Evolutionary conservation across 1,140 invertebrate species (phyloP).

Genomic region (Caenorhabditis inopinata): DNA sequence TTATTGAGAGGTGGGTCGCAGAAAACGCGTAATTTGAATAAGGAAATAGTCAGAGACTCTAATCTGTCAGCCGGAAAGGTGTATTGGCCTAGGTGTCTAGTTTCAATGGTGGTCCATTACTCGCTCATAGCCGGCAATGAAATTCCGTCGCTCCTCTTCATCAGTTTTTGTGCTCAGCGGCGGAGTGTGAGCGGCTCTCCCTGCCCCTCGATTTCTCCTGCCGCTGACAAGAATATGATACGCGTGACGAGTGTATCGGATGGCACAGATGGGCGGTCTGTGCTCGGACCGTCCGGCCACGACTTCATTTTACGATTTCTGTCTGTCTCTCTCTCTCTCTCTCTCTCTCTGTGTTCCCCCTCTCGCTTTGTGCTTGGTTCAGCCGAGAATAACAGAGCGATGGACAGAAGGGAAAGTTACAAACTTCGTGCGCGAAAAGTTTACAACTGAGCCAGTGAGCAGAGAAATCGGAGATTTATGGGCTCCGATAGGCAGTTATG

Average conservation of each 20-base stretch:
- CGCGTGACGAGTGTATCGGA: conserved; percentile 17
- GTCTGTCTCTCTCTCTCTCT: too few species aligned
- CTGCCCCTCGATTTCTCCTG: too few species aligned
- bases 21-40: too few species aligned
- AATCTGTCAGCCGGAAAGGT: neutral
- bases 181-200: neutral
- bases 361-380: too few species aligned
- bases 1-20: too few species aligned
- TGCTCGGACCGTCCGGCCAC: neutral
- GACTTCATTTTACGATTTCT: too few species aligned
- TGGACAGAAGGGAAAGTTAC: neutral
- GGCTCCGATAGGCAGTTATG: too few species aligned
- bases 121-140: neutral
- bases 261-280: neutral
- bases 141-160: too few species aligned
- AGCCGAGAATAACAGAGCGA: too few species aligned
- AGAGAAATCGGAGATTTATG: neutral
- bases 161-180: neutral
- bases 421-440: neutral
- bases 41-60: too few species aligned
- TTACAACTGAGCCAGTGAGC: neutral
- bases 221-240: conserved; percentile 17
- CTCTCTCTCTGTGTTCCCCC: too few species aligned
- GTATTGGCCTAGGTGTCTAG: neutral
- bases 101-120: neutral